A percentile compares a stretch with the other conserved stretches of the same genome.
Evolutionary conservation across 2,888 invertebrate genomes (phyloP).

Genomic region (Nebria salina): DNA sequence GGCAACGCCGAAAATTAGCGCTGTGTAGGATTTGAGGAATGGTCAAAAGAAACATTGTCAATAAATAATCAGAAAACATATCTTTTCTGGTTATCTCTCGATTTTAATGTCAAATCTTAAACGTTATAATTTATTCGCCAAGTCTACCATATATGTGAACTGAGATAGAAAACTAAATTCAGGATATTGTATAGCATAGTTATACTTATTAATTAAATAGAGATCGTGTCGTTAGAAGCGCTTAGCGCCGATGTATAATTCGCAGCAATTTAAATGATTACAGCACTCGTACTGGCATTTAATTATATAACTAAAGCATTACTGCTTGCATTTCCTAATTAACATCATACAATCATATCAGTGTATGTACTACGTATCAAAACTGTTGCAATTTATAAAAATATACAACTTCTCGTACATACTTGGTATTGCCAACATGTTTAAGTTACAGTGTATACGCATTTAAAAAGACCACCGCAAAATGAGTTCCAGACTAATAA

Average conservation of each 20-base stretch:
- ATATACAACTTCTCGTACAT: not conserved
- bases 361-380: not conserved
- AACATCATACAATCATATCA: not conserved
- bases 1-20: not conserved
- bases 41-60: not conserved
- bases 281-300: not conserved
- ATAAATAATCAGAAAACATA: not conserved
- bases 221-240: not conserved
- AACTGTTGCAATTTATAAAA: not conserved
- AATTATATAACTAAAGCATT: not conserved
- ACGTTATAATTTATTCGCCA: not conserved
- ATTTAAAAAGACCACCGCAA: not conserved
- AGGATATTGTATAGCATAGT: no score
- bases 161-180: no score
- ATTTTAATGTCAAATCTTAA: not conserved
- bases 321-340: not conserved
- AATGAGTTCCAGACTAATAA: not conserved
- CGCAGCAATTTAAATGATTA: not conserved
- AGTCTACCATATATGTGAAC: not conserved
- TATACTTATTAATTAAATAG: not conserved
- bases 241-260: not conserved
- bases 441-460: not conserved
- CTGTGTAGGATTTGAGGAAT: not conserved
- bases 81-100: not conserved
- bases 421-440: not conserved